Evolutionary conservation across 2,797 vertebrate genomes (phyloP), one percentile per base, ranked within the genome.

Genomic region (Mus caroli): DNA sequence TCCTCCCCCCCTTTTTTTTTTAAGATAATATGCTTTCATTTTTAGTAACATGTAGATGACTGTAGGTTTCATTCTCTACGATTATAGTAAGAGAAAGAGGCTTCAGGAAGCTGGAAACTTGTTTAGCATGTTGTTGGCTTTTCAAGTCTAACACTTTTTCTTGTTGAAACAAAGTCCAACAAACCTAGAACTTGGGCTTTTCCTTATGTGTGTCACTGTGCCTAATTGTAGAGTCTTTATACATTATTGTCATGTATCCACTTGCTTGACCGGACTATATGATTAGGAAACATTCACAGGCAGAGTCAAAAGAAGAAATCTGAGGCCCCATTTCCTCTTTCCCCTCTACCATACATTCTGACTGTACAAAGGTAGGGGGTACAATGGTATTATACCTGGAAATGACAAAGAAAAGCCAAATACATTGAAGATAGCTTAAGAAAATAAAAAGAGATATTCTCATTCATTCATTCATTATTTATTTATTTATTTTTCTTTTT

Each of bases 1-100:
- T n/a, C n/a, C n/a, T n/a, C n/a, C n/a, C n/a, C n/a, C n/a, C n/a
- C n/a, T 37, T 12, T n/a, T 88, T 91, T 12, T n/a, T 88, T 91
- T 84, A 50, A 34, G 58, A 62, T 75, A 71, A 17, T 75, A 76
- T 75, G 67, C 90, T 95, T 94, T 96, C 26, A 28, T 84, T 88
- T 87, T 88, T 80, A 78, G 58, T 78, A 84, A 9, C 5, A 17
- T 88, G 91, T 73, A 54, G 43, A 50, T 86, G 34, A 67, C 90
- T 82, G 1, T 80, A 69, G 52, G 5, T 77, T 92, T 84, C 71
- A 73, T 67, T 40, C 34, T 11, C 24, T 92, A 62, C 77, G 64
- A 77, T 90, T 85, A 69, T n/a, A 89, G 52, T 84, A 77, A 76
- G 79, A 80, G 20, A 34, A n/a, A 37, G 62, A 58, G n/a, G 43